These are phyloP conservation scores for Passer domesticus DNA, from an alignment of 2,113 vertebrate genomes.

Conservation along the genomic window DNA sequence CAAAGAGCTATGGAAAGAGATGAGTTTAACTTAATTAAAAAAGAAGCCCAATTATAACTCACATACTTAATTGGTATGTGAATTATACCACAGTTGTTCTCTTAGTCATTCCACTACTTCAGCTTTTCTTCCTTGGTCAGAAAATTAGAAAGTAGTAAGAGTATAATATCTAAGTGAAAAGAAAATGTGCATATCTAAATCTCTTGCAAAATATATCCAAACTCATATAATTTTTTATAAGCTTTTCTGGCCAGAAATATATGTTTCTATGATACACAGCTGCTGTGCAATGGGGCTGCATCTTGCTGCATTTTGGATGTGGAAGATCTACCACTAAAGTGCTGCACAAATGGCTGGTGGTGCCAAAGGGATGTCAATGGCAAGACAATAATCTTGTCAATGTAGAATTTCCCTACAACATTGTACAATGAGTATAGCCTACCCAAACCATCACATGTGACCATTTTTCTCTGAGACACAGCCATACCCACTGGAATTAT, in stretches of 20 bases:
- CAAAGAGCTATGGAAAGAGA: constrained; percentile 3
- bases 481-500: neutral
- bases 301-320: neutral
- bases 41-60: neutral
- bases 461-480: neutral
- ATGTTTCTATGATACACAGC: neutral
- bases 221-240: neutral
- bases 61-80: neutral
- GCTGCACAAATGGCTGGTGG: neutral
- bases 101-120: neutral
- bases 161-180: neutral
- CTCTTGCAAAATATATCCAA: neutral
- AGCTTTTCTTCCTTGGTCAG: neutral
- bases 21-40: constrained; percentile 41
- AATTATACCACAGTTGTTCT: neutral
- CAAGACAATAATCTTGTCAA: neutral
- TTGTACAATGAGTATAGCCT: neutral
- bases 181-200: neutral
- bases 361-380: neutral
- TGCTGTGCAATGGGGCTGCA: neutral
- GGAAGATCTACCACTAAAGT: neutral
- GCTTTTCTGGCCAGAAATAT: neutral
- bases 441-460: neutral
- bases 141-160: neutral
- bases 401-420: neutral